A percentile compares a stretch with the other conserved stretches of the same genome.
phyloP scores from a whole-genome alignment of 1,140 invertebrate genomes.

The Brachionus angularis region DNA sequence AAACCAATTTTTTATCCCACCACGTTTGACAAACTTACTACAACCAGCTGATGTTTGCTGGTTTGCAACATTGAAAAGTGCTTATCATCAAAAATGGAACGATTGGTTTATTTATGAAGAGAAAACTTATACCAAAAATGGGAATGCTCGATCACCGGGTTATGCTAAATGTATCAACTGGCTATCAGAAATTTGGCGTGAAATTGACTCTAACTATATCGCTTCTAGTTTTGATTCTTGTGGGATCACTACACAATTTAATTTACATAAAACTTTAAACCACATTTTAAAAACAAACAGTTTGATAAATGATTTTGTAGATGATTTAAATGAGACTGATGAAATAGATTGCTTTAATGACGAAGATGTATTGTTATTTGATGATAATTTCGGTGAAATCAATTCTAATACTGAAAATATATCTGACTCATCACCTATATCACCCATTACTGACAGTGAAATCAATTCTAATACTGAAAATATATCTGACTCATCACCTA shows the following conservation, averaged over 20 bases:
- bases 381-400: too few relatives aligned
- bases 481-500: too few relatives aligned
- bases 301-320: not conserved
- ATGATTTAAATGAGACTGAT: not conserved
- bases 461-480: too few relatives aligned
- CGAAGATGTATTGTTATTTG: too few relatives aligned
- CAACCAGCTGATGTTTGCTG: not conserved
- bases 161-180: not conserved
- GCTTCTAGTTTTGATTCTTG: not conserved
- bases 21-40: not conserved
- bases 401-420: too few relatives aligned
- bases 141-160: not conserved
- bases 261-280: not conserved
- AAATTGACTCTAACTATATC: not conserved
- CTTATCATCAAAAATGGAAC: not conserved
- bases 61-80: not conserved
- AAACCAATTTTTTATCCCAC: not conserved
- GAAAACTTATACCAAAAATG: not conserved
- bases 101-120: not conserved
- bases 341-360: too few relatives aligned
- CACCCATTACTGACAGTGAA: too few relatives aligned
- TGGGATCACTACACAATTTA: not conserved
- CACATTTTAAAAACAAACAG: not conserved
- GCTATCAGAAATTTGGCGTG: not conserved
- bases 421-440: too few relatives aligned